A percentile compares a stretch with the other conserved stretches of the same genome.
Conservation (phyloP, 2,797 vertebrate species). For the Bovichtus variegatus region DNA sequence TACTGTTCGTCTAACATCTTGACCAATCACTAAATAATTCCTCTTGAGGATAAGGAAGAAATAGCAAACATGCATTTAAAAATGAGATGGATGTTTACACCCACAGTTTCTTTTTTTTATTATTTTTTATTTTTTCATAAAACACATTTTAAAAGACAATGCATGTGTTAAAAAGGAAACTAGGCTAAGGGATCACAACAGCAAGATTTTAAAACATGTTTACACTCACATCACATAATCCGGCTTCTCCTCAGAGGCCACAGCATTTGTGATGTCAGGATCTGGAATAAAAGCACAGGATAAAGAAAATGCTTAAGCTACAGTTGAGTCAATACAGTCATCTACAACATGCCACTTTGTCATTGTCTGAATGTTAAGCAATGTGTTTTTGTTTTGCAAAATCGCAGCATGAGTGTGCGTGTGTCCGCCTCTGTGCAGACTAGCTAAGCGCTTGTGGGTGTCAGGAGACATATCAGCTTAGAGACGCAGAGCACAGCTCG, state of each 20-base stretch:
- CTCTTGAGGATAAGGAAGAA: neutral
- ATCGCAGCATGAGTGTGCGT: constrained; percentile 18
- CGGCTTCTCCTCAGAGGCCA: constrained; percentile 80
- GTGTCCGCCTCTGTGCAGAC: constrained; percentile 24
- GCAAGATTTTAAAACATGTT: constrained; percentile 26
- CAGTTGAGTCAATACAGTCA: constrained; percentile 13
- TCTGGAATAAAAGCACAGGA: constrained; percentile 67
- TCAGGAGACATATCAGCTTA: constrained; percentile 71
- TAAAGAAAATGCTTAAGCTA: constrained; percentile 22
- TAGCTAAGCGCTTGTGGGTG: constrained; percentile 49
- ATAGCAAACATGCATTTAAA: neutral
- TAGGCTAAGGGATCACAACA: neutral
- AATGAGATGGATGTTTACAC: neutral
- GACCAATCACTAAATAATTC: neutral
- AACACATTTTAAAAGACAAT: neutral
- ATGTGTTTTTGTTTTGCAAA: constrained; percentile 57
- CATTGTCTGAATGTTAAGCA: constrained; percentile 37
- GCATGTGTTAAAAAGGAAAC: neutral
- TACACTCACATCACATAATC: constrained; percentile 90
- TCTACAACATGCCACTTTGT: constrained; percentile 15
- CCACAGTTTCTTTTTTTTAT: neutral
- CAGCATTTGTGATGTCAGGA: constrained; percentile 68
- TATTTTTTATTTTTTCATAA: too few relatives aligned
- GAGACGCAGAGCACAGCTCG: constrained; percentile 55
- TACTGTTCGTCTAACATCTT: neutral